Conservation (phyloP, 2,888 invertebrate genomes). For the Carcina quercana region DNA sequence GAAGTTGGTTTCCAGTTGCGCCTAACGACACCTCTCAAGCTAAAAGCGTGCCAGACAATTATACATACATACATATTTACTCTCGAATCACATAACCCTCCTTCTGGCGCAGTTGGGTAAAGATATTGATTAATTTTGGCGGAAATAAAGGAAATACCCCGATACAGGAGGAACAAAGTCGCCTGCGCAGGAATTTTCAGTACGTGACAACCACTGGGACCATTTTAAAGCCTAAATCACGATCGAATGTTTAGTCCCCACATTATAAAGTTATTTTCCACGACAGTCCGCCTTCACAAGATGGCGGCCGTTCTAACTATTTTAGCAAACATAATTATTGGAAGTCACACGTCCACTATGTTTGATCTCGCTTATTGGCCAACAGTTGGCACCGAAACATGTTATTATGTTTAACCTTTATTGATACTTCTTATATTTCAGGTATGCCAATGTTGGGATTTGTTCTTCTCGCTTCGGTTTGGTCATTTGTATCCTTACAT, state of each 20-base stretch:
- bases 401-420: slow-evolving; percentile 3
- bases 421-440: slow-evolving; percentile 1
- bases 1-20: too few relatives aligned
- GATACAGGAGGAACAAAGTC: too few relatives aligned
- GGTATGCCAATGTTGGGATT: not conserved
- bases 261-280: slow-evolving; percentile 14
- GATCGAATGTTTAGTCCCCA: slow-evolving; percentile 11
- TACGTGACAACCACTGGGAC: too few relatives aligned
- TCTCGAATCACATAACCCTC: too few relatives aligned
- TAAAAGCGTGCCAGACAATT: too few relatives aligned
- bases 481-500: not conserved
- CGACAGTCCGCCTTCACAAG: slow-evolving; percentile 24
- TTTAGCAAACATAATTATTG: slow-evolving; percentile 69
- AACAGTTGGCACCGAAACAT: slow-evolving; percentile 16
- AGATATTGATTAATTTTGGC: too few relatives aligned
- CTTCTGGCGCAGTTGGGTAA: too few relatives aligned
- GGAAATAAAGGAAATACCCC: too few relatives aligned
- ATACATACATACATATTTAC: too few relatives aligned
- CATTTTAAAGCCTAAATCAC: too few relatives aligned
- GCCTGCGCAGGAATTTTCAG: too few relatives aligned
- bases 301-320: slow-evolving; percentile 55
- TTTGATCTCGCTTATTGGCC: slow-evolving; percentile 62
- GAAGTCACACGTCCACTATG: slow-evolving; percentile 58
- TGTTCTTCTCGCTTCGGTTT: not conserved
- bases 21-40: too few relatives aligned